Conservation (phyloP, 2,888 invertebrate species). For the Strigamia transsilvanica region DNA sequence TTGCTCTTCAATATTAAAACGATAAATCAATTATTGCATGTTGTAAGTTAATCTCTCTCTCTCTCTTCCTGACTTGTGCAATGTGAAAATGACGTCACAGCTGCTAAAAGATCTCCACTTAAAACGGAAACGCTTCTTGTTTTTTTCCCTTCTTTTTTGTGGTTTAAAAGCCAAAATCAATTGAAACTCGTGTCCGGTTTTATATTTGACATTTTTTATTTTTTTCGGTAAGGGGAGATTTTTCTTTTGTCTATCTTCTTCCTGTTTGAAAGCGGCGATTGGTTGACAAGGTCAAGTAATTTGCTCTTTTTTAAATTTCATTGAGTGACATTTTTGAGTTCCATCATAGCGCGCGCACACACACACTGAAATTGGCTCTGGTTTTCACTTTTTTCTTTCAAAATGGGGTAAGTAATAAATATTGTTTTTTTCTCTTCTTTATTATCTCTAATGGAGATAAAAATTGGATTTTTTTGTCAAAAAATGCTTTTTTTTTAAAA, state of each 20-base stretch:
- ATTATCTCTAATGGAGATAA: neutral
- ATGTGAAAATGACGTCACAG: neutral
- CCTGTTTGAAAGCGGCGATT: conserved; percentile 24
- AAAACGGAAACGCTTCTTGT: neutral
- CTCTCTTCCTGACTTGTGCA: neutral
- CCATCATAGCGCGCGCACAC: neutral
- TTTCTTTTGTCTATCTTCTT: conserved; percentile 7
- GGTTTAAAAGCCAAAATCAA: neutral
- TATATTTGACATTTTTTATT: conserved; percentile 1
- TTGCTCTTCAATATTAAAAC: neutral
- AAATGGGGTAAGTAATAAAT: conserved; percentile 22
- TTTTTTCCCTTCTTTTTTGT: neutral
- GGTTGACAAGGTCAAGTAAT: conserved; percentile 32
- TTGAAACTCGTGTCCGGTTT: conserved; percentile 3
- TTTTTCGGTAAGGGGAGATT: no score
- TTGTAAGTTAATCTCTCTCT: no score
- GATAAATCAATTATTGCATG: neutral
- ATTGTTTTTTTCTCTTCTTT: neutral
- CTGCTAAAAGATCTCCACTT: neutral
- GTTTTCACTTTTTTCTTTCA: neutral
- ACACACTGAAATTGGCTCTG: neutral
- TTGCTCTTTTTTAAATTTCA: conserved; percentile 34
- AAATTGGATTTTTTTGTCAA: neutral
- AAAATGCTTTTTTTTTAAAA: neutral
- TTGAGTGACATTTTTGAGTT: conserved; percentile 11